A percentile compares a stretch with the other conserved stretches of the same genome.
These are phyloP conservation scores for Hirtodrosophila duncani DNA, from an alignment of 2,888 invertebrate species.

Conservation along the genomic window DNA sequence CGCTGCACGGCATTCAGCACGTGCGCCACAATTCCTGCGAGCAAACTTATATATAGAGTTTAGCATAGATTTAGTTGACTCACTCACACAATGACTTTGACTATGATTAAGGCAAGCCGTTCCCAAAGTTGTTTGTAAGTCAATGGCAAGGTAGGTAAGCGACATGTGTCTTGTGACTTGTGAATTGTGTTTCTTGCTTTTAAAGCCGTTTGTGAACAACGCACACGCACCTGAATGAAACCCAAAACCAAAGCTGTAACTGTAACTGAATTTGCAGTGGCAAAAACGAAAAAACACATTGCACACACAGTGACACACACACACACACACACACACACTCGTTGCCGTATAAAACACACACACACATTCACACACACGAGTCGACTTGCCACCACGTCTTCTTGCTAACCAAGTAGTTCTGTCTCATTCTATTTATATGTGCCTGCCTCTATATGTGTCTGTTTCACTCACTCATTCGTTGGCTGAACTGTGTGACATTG, in stretches of 20 bases:
- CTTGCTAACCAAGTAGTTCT: too few relatives aligned
- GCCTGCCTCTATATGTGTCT: conserved; percentile 5
- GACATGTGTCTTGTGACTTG: too few relatives aligned
- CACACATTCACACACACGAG: too few relatives aligned
- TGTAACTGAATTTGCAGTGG: too few relatives aligned
- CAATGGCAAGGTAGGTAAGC: conserved; percentile 66
- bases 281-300: background rate
- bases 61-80: conserved; percentile 58
- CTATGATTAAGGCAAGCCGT: conserved; percentile 18
- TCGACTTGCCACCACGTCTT: too few relatives aligned
- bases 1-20: conserved; percentile 85
- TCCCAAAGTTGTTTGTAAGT: conserved; percentile 25
- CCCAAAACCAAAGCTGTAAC: background rate
- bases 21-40: conserved; percentile 90
- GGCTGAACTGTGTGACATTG: conserved; percentile 33
- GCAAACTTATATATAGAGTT: conserved; percentile 90
- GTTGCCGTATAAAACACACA: background rate
- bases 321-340: conserved; percentile 14
- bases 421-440: conserved; percentile 26
- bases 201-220: conserved; percentile 4
- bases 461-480: conserved; percentile 19
- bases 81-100: background rate
- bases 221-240: too few relatives aligned
- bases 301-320: conserved; percentile 19
- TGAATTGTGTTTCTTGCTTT: conserved; percentile 14